Evolutionary conservation across 2,113 vertebrate species (phyloP).

Genomic region (Daubentonia madagascariensis): DNA sequence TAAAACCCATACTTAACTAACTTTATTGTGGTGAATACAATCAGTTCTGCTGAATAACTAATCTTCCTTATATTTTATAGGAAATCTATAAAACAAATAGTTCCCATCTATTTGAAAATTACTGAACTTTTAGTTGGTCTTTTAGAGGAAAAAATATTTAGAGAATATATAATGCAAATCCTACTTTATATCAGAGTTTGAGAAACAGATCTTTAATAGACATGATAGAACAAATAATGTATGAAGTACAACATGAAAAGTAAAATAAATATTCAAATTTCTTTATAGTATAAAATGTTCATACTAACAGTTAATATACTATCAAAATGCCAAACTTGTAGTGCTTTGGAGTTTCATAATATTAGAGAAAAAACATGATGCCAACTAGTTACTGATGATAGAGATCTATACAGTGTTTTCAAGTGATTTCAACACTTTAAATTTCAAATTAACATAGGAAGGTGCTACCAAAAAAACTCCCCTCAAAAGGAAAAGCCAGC

Average conservation of each 20-base stretch:
- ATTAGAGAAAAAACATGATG: not conserved
- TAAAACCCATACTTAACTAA: not conserved
- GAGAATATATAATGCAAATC: not conserved
- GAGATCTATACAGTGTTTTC: not conserved
- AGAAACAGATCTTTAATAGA: slow-evolving; percentile 27
- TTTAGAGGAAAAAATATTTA: not conserved
- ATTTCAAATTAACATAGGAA: not conserved
- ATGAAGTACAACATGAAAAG: not conserved
- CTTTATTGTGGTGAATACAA: not conserved
- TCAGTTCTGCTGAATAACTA: not conserved
- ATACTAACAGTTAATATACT: not conserved
- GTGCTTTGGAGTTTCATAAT: not conserved
- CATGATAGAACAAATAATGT: not conserved
- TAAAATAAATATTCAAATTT: not conserved
- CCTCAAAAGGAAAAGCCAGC: not conserved
- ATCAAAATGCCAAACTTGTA: slow-evolving; percentile 1
- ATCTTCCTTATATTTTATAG: not conserved
- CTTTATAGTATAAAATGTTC: not conserved
- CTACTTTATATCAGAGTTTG: not conserved
- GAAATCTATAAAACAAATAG: not conserved
- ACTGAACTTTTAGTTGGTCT: not conserved
- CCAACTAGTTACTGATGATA: not conserved
- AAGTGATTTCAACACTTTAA: not conserved
- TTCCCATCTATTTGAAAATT: not conserved
- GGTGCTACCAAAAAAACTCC: not conserved